Evolutionary conservation across 2,113 vertebrate genomes (phyloP).

Genomic region (zebrafish (Danio rerio)): DNA sequence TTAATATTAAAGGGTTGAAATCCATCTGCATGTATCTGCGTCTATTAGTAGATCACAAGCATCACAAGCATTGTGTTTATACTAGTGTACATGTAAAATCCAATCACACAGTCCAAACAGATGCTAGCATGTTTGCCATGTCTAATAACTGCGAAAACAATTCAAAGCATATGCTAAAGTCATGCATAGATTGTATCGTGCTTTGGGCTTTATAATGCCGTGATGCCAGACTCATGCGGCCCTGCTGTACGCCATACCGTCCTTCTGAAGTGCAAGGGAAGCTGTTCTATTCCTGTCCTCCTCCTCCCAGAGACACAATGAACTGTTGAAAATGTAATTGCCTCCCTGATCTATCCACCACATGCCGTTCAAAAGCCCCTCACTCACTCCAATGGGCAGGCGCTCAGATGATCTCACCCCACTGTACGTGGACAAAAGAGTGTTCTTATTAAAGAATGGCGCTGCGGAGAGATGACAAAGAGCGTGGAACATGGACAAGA

Average conservation of each 20-base stretch:
- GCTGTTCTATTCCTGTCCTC: constrained; percentile 45
- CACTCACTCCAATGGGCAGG: constrained; percentile 46
- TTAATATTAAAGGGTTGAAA: too few species aligned
- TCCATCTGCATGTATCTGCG: too few species aligned
- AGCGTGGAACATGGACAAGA: constrained; percentile 18
- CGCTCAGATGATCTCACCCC: constrained; percentile 37
- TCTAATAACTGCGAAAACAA: too few species aligned
- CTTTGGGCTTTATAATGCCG: background rate
- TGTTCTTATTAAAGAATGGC: constrained; percentile 40
- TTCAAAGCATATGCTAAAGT: too few species aligned
- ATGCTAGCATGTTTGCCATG: too few species aligned
- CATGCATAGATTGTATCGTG: too few species aligned
- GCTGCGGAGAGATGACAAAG: constrained; percentile 20
- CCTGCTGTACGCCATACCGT: background rate
- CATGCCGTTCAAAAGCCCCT: constrained; percentile 49
- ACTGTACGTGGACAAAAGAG: constrained; percentile 37
- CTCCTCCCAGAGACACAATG: constrained; percentile 43
- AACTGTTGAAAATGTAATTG: constrained; percentile 57
- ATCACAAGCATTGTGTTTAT: too few species aligned
- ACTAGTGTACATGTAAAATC: too few species aligned
- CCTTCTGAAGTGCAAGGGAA: constrained; percentile 37
- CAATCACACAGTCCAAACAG: too few species aligned
- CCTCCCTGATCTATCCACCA: constrained; percentile 53
- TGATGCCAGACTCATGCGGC: constrained; percentile 9
- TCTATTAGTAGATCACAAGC: too few species aligned